Base-by-base conservation (phyloP, 2,888 invertebrate genomes). In the Diloba caeruleocephala region DNA sequence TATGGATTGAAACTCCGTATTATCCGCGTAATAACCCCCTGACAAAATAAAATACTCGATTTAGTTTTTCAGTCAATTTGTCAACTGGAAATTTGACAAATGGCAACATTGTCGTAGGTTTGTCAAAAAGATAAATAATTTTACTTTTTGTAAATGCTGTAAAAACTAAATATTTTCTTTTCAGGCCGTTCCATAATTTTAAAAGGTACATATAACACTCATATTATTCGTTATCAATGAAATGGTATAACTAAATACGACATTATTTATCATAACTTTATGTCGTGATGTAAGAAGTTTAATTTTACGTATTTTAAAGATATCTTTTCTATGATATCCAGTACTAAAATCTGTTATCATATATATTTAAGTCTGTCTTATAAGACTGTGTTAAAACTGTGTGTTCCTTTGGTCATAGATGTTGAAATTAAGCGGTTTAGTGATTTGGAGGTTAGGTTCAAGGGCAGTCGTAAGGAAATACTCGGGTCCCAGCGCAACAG, bases 401-500 rank as follows among this genome's bases (percentile, higher is more conserved):
- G 36, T 60, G 3, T 60, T 42, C 39, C 53, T 62, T 72, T 74
- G 65, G 46, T 85, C 83, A 37, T 77, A 93, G 93, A 93, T 93
- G 93, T 87, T 93, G 82, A 93, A 93, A 84, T 89, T 89, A 80
- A 89, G 90, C 78, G 89, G 90, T 59, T 78, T 84, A 67, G 76
- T 91, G 33, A 82, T 92, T 92, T 92, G 88, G 93, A 93, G 93
- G 93, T 93, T 93, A 93, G 87, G 92, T 71, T 81, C 87, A 50
- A 82, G 90, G 72, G 81, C 85, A 9, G 76, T 76, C 37, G 44
- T 89, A 50, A 82, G 89, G 56, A 87, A 87, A 54, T 92, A 89
- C 60, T 87, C 90, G 0, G 79, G 79, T 25, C 97, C 98, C 78
- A 98, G 98, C 6, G 97, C 97, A 9, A 96, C 97, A 8, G 97